Evolutionary conservation across 2,797 vertebrate genomes (phyloP), one percentile per base, ranked within the genome.

Genomic region (Ctenopoma multispine): DNA sequence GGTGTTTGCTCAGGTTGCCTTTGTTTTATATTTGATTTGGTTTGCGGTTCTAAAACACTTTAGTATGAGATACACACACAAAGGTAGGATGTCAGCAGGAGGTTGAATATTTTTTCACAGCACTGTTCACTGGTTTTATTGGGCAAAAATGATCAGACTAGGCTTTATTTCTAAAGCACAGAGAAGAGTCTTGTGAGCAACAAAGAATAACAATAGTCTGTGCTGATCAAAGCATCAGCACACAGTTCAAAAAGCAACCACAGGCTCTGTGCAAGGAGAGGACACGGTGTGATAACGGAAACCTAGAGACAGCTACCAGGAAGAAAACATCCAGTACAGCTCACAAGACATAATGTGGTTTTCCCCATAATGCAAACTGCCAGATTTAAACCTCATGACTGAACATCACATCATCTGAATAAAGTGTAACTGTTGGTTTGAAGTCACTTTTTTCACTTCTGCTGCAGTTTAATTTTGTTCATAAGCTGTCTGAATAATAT

Each of bases 281-380:
- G 2, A 14, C 1, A 11, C 0, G 4, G 20, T 18, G 67, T 9
- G 68, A 64, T 24, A 63, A 71, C 3, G 1, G 72, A 79, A 69
- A 82, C 49, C 2, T 1, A 43, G 1, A 61, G 59, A 57, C 23
- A 20, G 43, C 18, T 18, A 49, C 38, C 20, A 4, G 67, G 29
- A 36, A 9, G 55, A 7, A 53, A 67, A 68, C 21, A 47, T 51
- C 38, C 41, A 59, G 38, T 20, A 13, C 0, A 59, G 44, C 66
- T 60, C 57, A 66, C 27, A n/a, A 63, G 63, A 58, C 17, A 24
- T 34, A 5, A 14, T 10, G 58, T 61, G 75, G 46, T 72, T 81
- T 70, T 36, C 1, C 58, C 57, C n/a, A 4, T 59, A 64, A 60
- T 60, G 60, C 40, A 76, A 64, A 43, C 59, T 5, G 40, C 20